A percentile compares a stretch with the other conserved stretches of the same genome.
Conservation (phyloP, 1,140 invertebrate species). For the Subanguina moxae region DNA sequence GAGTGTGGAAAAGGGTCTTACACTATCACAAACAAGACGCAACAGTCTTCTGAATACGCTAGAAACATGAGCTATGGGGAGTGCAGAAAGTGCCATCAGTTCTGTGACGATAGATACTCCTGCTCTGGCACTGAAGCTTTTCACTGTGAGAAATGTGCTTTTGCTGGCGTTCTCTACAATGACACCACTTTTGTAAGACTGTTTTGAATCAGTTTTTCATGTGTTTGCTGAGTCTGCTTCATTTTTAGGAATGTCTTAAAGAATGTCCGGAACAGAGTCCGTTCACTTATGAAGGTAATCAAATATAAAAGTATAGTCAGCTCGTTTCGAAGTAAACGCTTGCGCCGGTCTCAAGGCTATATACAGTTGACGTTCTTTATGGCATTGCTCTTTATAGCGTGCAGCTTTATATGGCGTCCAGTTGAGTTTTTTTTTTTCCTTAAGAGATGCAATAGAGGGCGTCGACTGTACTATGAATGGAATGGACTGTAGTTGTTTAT, state of each 20-base stretch:
- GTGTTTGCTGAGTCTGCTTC: background rate
- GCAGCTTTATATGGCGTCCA: too few relatives aligned
- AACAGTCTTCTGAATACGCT: background rate
- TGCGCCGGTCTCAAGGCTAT: too few relatives aligned
- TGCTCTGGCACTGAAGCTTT: constrained; percentile 19
- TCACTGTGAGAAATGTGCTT: constrained; percentile 31
- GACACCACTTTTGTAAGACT: constrained; percentile 19
- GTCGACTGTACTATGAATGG: too few relatives aligned
- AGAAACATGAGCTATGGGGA: constrained; percentile 18
- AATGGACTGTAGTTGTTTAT: too few relatives aligned
- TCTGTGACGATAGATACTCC: constrained; percentile 32
- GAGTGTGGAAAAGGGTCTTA: constrained; percentile 44
- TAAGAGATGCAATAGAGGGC: too few relatives aligned
- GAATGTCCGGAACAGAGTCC: constrained; percentile 36
- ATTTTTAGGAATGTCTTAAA: constrained; percentile 34
- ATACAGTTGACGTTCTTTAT: too few relatives aligned
- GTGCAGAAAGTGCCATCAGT: constrained; percentile 31
- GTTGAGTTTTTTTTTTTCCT: too few relatives aligned
- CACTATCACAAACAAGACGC: background rate
- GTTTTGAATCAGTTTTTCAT: background rate
- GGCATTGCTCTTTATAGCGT: too few relatives aligned
- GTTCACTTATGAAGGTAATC: constrained; percentile 23
- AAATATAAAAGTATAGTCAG: too few relatives aligned
- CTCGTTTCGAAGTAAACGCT: too few relatives aligned
- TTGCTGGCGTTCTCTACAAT: constrained; percentile 28